Base-by-base conservation (phyloP, 2,888 invertebrate genomes). In the Lycaena phlaeas region DNA sequence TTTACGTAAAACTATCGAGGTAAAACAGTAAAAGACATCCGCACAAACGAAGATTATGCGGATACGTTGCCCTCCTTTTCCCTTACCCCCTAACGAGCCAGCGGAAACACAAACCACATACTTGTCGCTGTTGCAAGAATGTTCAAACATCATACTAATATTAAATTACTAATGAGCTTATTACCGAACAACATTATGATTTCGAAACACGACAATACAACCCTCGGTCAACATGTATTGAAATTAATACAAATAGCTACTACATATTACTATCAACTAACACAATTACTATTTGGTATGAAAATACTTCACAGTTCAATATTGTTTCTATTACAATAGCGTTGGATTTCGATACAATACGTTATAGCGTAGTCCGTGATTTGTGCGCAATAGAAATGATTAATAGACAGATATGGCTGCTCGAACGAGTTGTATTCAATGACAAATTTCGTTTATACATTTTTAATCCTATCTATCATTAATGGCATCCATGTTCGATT, bases 261-360 rank as follows among this genome's bases (percentile, higher is more conserved):
- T n/a, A 30, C 14, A 15, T 15, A 30, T 15, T 30, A n/a, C n/a
- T n/a, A 30, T 30, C 15, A 18, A 34, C 34, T 34, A 34, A 34
- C 34, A 34, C 34, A 12, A 34, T 34, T 34, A 34, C 34, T 34
- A 34, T 34, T 22, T 18, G 34, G 9, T 22, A 9, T 22, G 4
- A 15, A 34, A 34, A 34, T 34, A 34, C 18, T 34, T 34, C 34
- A 34, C 17, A 6, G 11, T 11, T n/a, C 31, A 17, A 31, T 22
- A 34, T 18, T 34, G 39, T 39, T 39, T 39, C 39, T 39, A 39
- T 39, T 31, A 31, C 39, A 26, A 39, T 30, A 39, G 14, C 25
- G 30, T 25, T 26, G 25, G 39, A 30, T 39, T 31, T 22, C 18
- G 22, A 30, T 26, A 31, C 39, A 39, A 39, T 31, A 25, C 30